These are phyloP conservation scores for Strigamia crassipes DNA, from an alignment of 2,888 invertebrate genomes.

Conservation along the genomic window DNA sequence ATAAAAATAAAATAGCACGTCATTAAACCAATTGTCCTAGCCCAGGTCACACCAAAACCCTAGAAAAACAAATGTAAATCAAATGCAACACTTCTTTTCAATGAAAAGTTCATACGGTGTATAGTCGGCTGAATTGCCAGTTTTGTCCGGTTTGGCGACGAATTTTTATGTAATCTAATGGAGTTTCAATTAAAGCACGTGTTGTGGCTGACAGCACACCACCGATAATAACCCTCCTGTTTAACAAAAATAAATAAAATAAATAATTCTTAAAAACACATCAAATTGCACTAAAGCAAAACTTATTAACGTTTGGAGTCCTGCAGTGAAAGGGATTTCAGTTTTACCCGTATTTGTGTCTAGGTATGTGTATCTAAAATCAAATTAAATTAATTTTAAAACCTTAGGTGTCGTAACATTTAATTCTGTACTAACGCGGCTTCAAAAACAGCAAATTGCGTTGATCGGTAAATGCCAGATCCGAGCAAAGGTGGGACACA, in stretches of 20 bases:
- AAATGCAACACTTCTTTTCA: background rate
- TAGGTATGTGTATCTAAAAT: conserved; percentile 45
- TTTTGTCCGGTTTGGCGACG: conserved; percentile 47
- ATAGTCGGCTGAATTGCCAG: conserved; percentile 46
- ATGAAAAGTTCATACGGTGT: conserved; percentile 55
- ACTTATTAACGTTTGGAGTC: conserved; percentile 52
- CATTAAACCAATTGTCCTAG: conserved; percentile 56
- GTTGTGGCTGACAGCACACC: conserved; percentile 56
- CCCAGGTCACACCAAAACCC: conserved; percentile 58
- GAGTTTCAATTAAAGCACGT: conserved; percentile 57
- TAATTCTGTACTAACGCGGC: conserved; percentile 55
- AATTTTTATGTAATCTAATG: conserved; percentile 57
- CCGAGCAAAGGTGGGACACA: conserved; percentile 58
- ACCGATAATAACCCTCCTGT: conserved; percentile 56
- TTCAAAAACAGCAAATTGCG: conserved; percentile 59
- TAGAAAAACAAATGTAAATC: conserved; percentile 50
- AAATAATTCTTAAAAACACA: too few species aligned
- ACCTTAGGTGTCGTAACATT: background rate
- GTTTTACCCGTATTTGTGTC: conserved; percentile 29
- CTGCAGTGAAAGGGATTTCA: conserved; percentile 45
- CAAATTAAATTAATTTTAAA: background rate
- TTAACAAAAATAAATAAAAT: conserved; percentile 41
- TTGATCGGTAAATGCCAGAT: conserved; percentile 54
- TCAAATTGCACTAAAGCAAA: too few species aligned
- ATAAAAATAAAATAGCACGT: conserved; percentile 57